Percentiles rank a stretch among this genome's conserved stretches.
Conservation (phyloP, 2,888 invertebrate species). For the Cheiracanthium punctorium region DNA sequence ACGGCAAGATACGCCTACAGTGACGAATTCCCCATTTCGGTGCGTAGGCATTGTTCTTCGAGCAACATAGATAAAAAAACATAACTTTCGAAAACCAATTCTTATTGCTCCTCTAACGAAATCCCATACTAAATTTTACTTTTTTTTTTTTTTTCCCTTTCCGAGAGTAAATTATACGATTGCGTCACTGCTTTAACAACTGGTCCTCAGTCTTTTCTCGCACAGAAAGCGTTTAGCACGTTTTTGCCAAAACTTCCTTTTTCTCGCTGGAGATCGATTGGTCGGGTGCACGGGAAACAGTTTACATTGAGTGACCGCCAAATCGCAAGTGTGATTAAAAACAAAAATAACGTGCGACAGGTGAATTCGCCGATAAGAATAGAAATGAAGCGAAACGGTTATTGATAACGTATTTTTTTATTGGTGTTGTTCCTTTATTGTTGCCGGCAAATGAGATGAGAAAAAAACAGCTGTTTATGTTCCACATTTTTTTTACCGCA, state of each 20-base stretch:
- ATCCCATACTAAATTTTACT: neutral
- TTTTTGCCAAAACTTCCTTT: constrained; percentile 1
- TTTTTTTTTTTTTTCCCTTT: neutral
- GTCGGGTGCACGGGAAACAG: neutral
- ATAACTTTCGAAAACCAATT: neutral
- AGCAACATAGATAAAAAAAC: constrained; percentile 2
- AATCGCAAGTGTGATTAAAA: neutral
- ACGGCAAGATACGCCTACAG: neutral
- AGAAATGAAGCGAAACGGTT: neutral
- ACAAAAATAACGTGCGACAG: neutral
- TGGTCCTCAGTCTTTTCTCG: neutral
- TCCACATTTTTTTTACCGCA: neutral
- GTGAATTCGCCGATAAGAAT: neutral
- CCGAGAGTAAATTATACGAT: neutral
- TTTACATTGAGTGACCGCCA: no score
- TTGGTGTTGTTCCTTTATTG: neutral
- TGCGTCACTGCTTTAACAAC: neutral
- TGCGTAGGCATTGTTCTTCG: constrained; percentile 12
- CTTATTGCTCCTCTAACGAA: neutral
- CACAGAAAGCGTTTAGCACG: neutral
- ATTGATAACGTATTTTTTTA: neutral
- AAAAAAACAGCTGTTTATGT: neutral
- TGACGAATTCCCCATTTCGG: neutral
- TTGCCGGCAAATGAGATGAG: constrained; percentile 1
- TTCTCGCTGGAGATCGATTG: neutral